These are phyloP conservation scores for Eremobia ochroleuca DNA, from an alignment of 2,888 invertebrate genomes.

Conservation along the genomic window DNA sequence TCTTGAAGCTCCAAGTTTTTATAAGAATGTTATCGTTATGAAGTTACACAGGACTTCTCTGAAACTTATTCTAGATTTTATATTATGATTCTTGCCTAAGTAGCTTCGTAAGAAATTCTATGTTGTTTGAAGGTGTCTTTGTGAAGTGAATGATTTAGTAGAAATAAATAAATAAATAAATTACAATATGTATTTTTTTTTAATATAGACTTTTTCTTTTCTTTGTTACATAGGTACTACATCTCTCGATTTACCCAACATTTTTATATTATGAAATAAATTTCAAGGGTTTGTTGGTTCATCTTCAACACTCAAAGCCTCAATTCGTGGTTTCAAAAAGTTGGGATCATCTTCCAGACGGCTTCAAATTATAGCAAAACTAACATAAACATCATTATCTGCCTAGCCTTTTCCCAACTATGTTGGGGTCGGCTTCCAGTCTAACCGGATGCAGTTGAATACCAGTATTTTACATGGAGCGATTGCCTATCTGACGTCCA, in stretches of 20 bases:
- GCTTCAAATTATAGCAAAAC: too few relatives aligned
- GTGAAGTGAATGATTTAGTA: neutral
- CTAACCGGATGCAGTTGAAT: too few relatives aligned
- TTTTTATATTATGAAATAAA: too few relatives aligned
- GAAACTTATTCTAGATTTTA: slow-evolving; percentile 31
- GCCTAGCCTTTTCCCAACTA: too few relatives aligned
- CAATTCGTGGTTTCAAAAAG: neutral
- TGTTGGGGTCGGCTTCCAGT: too few relatives aligned
- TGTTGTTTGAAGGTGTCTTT: slow-evolving; percentile 1
- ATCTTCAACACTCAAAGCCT: too few relatives aligned
- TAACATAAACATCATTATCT: too few relatives aligned
- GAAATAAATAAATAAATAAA: slow-evolving; percentile 7
- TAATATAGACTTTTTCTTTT: neutral
- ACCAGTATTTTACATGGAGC: too few relatives aligned
- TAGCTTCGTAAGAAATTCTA: slow-evolving; percentile 9
- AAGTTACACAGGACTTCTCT: slow-evolving; percentile 55
- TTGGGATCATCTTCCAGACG: too few relatives aligned
- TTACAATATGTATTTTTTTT: neutral
- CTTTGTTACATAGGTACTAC: neutral
- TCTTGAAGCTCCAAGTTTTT: slow-evolving; percentile 66
- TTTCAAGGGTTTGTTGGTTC: too few relatives aligned
- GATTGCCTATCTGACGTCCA: too few relatives aligned
- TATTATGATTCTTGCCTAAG: slow-evolving; percentile 25
- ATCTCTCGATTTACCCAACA: too few relatives aligned
- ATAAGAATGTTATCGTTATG: slow-evolving; percentile 69